Percentiles rank a stretch among this genome's conserved stretches.
Conservation (phyloP, 2,888 invertebrate genomes). For the Tiphia femorata region DNA sequence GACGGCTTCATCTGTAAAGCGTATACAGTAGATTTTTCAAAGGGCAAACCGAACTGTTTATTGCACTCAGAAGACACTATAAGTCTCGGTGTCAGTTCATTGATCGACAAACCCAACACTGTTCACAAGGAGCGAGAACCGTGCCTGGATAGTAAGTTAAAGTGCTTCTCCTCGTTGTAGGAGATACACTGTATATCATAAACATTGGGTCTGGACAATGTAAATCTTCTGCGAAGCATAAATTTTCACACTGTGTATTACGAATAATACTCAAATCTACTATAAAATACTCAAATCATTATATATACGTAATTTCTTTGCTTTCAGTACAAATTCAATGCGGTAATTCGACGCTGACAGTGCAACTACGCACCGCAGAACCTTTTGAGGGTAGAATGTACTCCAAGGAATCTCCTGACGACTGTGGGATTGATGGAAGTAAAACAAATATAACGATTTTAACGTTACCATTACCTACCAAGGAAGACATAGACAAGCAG, state of each 20-base stretch:
- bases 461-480: constrained; percentile 72
- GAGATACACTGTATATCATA: too few relatives aligned
- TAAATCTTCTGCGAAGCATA: too few relatives aligned
- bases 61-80: constrained; percentile 87
- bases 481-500: constrained; percentile 26
- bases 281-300: too few relatives aligned
- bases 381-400: constrained; percentile 81
- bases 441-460: constrained; percentile 71
- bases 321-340: constrained; percentile 86
- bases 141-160: constrained; percentile 83
- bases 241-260: too few relatives aligned
- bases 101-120: constrained; percentile 73
- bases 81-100: constrained; percentile 81
- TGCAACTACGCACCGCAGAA: constrained; percentile 72
- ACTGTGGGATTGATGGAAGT: constrained; percentile 76
- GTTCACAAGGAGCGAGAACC: constrained; percentile 85
- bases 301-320: too few relatives aligned
- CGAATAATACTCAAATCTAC: too few relatives aligned
- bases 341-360: constrained; percentile 71
- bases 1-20: constrained; percentile 80
- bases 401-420: constrained; percentile 82
- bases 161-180: too few relatives aligned
- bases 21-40: constrained; percentile 71
- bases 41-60: constrained; percentile 71
- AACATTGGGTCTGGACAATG: too few relatives aligned